Evolutionary conservation across 2,888 invertebrate genomes (phyloP).

Genomic region (Diloba caeruleocephala): DNA sequence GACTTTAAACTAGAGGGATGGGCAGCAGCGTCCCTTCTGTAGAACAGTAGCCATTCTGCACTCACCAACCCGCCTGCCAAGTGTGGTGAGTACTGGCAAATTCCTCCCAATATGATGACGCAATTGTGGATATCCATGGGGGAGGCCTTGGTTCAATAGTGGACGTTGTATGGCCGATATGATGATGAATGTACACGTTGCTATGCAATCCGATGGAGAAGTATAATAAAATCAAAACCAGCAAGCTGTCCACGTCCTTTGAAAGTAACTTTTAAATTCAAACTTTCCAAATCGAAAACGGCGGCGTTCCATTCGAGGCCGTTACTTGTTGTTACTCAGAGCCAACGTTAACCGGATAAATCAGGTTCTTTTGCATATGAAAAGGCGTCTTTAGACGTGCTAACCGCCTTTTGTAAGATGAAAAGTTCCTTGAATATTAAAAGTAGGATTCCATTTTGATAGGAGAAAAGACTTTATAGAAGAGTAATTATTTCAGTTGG

Average conservation of each 20-base stretch:
- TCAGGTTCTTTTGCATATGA: conserved; percentile 58
- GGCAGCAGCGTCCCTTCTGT: no score
- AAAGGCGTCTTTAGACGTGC: conserved; percentile 48
- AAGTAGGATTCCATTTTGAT: conserved; percentile 39
- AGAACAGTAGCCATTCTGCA: no score
- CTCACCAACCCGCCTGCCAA: no score
- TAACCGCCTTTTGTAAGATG: conserved; percentile 47
- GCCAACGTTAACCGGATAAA: conserved; percentile 51
- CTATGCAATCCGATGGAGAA: no score
- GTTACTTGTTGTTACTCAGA: conserved; percentile 48
- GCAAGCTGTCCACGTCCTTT: conserved; percentile 26
- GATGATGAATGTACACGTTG: no score
- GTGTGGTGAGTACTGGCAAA: no score
- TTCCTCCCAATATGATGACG: no score
- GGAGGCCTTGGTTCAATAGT: no score
- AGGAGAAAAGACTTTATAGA: conserved; percentile 28
- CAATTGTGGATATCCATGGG: no score
- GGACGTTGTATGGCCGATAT: no score
- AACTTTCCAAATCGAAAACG: conserved; percentile 49
- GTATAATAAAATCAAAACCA: conserved; percentile 40
- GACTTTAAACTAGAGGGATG: no score
- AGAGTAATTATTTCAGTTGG: conserved; percentile 19
- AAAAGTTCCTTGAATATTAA: conserved; percentile 47
- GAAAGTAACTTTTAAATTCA: conserved; percentile 34
- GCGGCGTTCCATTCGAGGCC: conserved; percentile 36